Evolutionary conservation across 2,888 invertebrate species (phyloP), one percentile per base, ranked within the genome.

Genomic region (Lasioglossum figueresi): DNA sequence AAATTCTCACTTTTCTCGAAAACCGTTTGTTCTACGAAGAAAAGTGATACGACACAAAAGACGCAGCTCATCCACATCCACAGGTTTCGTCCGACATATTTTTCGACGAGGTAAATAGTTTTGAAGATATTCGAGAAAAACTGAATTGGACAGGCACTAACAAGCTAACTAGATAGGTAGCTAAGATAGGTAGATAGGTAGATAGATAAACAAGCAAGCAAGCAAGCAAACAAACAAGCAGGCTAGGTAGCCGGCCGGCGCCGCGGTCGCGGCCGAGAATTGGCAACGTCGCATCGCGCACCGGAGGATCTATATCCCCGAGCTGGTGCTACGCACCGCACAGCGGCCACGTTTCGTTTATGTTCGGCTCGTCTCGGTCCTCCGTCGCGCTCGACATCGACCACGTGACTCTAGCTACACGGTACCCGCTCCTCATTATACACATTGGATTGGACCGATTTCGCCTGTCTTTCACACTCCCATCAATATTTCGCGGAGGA

Each of bases 391-490:
- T 85, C 88, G 85, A 85, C 89, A 84, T 75, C 88, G 85, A 90
- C 92, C 93, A 93, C 93, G 93, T 93, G 93, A 93, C 91, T 92
- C 89, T 43, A 43, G 88, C 89, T 89, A 74, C 84, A 83, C 83
- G 82, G 76, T 87, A 83, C 45, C 83, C 84, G 81, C 91, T 91
- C 91, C 92, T 93, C 92, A 90, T 89, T 89, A 91, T 5, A 91
- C 91, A 91, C 89, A 90, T 90, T 88, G 81, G 85, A 90, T 90
- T 88, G 81, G 85, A 79, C 90, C 84, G 85, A 90, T 88, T 85
- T 89, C 89, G 88, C 82, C 72, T 83, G n/a, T 56, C 48, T 72
- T 73, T 73, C 72, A 19, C n/a, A 14, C 40, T 73, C 34, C 63
- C 14, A 40, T 43, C 71, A 27, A 70, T 43, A 59, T 85, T 85